Evolutionary conservation across 2,797 vertebrate genomes (phyloP), one percentile per base, ranked within the genome.

Genomic region (Clamator glandarius): DNA sequence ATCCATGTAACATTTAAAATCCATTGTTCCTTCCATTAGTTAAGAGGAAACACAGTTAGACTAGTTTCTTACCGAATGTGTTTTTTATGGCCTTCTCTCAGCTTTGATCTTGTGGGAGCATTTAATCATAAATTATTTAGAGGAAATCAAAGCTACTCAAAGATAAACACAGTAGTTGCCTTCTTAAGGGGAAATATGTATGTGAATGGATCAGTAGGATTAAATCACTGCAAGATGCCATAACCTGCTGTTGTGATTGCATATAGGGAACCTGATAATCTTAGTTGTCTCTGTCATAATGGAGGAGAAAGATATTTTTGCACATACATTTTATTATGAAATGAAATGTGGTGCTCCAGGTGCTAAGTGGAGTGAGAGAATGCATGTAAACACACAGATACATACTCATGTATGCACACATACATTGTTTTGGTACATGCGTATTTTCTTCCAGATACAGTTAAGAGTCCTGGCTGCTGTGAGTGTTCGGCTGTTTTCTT

Each of bases 21-120:
- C 67, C 63, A 96, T 96, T 96, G 93, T 96, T 92, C 90, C 74
- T 87, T 94, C 79, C 84, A 87, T 94, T 95, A 89, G 79, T 93
- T 95, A 94, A 92, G 41, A 92, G 77, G 86, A 93, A 95, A 93
- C 20, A 69, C 48, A 87, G 76, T 82, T 85, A 90, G 89, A 59
- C 42, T 77, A 66, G 59, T 95, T 95, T 95, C 90, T 94, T 90
- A 84, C 75, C 6, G 24, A 96, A 74, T 89, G 44, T 89, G 64
- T 73, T 75, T 96, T 94, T 95, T 92, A 76, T 92, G 91, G 84
- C 18, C 28, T 73, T 89, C 66, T 83, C 69, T 78, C 69, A 90
- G 89, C 73, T 95, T 93, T 96, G 87, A 74, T 95, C 87, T 93
- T 95, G 63, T 92, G 87, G 82, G 82, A 92, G 24, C 79, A 73